These are phyloP conservation scores for Palythoa grandiflora DNA, from an alignment of 92 coral and sea anemone species.

Conservation along the genomic window DNA sequence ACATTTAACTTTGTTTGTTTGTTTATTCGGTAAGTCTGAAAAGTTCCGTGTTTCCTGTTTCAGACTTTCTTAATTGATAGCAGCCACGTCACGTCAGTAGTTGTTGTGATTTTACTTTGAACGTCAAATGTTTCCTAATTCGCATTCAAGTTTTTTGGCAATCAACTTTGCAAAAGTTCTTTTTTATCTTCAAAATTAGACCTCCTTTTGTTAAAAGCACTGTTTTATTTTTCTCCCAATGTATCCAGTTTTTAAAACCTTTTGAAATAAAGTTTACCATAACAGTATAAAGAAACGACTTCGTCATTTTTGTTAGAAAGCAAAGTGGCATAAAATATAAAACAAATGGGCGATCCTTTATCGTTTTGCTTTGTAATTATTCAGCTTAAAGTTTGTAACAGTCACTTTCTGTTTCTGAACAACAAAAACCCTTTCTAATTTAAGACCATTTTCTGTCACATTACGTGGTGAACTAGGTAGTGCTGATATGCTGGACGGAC, in stretches of 20 bases:
- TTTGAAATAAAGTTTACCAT: no score
- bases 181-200: not conserved
- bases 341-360: not conserved
- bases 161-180: not conserved
- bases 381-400: not conserved
- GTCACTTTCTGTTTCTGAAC: not conserved
- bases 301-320: not conserved
- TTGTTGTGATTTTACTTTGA: no score
- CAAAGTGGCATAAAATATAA: not conserved
- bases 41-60: not conserved
- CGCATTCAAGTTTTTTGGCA: not conserved
- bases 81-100: no score
- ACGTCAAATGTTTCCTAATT: not conserved
- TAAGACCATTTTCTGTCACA: not conserved
- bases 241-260: not conserved
- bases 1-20: no score
- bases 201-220: not conserved
- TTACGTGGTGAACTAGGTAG: slow-evolving; percentile 59
- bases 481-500: slow-evolving; percentile 72
- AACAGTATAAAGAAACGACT: not conserved
- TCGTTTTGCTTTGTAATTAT: not conserved
- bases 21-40: not conserved
- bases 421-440: not conserved
- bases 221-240: not conserved
- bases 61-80: not conserved